phyloP scores from a whole-genome alignment of 2,797 vertebrate species.

The Oryzias sinensis region DNA sequence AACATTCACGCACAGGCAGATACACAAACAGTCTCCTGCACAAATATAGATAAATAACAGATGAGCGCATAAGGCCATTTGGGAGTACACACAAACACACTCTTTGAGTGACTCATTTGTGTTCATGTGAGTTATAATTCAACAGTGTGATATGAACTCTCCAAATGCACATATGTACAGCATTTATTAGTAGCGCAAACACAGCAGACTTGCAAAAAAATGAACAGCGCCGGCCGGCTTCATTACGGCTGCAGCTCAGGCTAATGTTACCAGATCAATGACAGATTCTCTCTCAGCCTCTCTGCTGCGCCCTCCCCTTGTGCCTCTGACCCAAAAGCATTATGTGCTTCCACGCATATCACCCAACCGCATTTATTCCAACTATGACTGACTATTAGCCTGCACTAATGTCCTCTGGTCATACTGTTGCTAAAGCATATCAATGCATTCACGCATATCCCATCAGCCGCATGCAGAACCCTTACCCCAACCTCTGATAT shows the following conservation, averaged over 20 bases:
- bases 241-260: conserved; percentile 55
- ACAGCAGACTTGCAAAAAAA: conserved; percentile 12
- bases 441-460: conserved; percentile 22
- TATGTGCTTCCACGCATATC: conserved; percentile 34
- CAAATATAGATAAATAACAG: conserved; percentile 26
- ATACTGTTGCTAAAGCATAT: conserved; percentile 28
- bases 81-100: conserved; percentile 24
- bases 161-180: conserved; percentile 54
- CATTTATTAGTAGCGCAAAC: conserved; percentile 38
- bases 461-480: conserved; percentile 23
- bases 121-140: conserved; percentile 61
- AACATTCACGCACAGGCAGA: conserved; percentile 30
- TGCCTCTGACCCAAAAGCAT: conserved; percentile 61
- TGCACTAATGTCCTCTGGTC: conserved; percentile 50
- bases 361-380: conserved; percentile 49
- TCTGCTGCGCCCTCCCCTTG: conserved; percentile 14
- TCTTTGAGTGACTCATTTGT: conserved; percentile 57
- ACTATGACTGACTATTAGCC: conserved; percentile 54
- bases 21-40: conserved; percentile 24
- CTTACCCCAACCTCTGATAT: conserved; percentile 26
- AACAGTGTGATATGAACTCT: conserved; percentile 52
- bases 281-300: conserved; percentile 42
- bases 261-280: conserved; percentile 70
- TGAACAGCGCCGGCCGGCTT: conserved; percentile 31
- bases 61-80: conserved; percentile 38